Evolutionary conservation across 2,888 invertebrate species (phyloP), one percentile per base, ranked within the genome.

Genomic region (Altica lythri): DNA sequence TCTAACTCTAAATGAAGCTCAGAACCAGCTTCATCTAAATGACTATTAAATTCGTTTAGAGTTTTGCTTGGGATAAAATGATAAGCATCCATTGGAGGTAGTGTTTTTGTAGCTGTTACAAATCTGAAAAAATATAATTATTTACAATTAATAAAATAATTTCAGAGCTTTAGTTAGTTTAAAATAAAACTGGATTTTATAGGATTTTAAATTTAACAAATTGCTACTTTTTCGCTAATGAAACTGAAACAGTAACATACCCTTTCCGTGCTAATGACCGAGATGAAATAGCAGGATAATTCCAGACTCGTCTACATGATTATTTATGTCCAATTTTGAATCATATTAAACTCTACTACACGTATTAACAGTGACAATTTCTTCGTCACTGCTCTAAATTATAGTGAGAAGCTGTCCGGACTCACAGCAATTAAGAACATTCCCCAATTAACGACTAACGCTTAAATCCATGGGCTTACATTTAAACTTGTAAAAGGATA

Each of bases 31-130:
- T 92, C 93, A 68, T 93, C 92, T 35, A 94, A 80, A 52, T 88
- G 86, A 46, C 89, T 89, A 68, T 92, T 92, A 74, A 93, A 92
- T 74, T 94, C 93, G 68, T 92, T 92, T 16, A 93, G 79, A 1
- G 90, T 90, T 75, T 89, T 90, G 67, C 89, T 89, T 0, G 92
- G 92, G 47, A 89, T 88, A 68, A 92, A 92, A 71, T 91, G 91
- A 77, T 89, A 92, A 60, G 85, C 86, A 72, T 92, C 91, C 83
- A 90, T 86, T 0, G 93, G 92, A 4, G 92, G 93, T 37, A 93
- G 74, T 0, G 94, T 95, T 73, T 94, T 94, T 1, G 91, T 92
- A 0, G 94, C 93, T 0, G 92, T 92, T 8, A 95, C 92, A 50
- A 93, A 78, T 25, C 67, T 60, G 37, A 22, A 50, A 38, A 38